Evolutionary conservation across 2,888 invertebrate species (phyloP).

Genomic region (Tetramorium bicarinatum): DNA sequence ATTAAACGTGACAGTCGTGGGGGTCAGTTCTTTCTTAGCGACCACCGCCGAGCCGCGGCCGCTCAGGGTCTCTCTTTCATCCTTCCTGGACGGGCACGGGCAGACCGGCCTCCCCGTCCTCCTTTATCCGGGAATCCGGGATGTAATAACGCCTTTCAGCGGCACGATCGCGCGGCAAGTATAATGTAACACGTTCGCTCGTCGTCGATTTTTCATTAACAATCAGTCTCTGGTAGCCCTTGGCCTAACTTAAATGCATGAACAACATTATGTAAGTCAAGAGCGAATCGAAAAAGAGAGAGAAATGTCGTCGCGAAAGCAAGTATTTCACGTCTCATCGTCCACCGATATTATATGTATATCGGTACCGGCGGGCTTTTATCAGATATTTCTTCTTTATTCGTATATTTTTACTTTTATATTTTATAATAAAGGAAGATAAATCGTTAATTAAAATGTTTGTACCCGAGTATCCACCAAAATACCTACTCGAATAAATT

Average conservation of each 20-base stretch:
- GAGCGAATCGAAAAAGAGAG: background rate
- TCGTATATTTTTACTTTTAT: background rate
- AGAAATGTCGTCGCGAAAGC: background rate
- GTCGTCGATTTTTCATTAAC: constrained; percentile 33
- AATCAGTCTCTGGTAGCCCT: constrained; percentile 18
- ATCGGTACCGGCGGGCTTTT: background rate
- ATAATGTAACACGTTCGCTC: background rate
- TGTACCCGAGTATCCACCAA: background rate
- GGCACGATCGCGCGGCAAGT: background rate
- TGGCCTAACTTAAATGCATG: constrained; percentile 32
- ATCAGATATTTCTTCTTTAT: background rate
- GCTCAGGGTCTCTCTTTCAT: constrained; percentile 48
- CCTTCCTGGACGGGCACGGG: background rate
- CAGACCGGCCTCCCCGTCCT: background rate
- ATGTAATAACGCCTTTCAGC: constrained; percentile 32
- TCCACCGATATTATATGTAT: background rate
- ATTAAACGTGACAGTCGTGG: constrained; percentile 80
- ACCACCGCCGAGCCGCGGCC: constrained; percentile 61
- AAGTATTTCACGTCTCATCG: background rate
- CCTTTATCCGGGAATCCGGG: background rate
- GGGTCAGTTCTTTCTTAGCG: constrained; percentile 74
- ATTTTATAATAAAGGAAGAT: background rate
- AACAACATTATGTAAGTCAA: constrained; percentile 8
- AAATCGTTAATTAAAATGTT: background rate
- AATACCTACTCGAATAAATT: background rate